Evolutionary conservation across 35 echinoderm and acorn worm genomes (phyloP).

Genomic region (Heliocidaris erythrogramma): DNA sequence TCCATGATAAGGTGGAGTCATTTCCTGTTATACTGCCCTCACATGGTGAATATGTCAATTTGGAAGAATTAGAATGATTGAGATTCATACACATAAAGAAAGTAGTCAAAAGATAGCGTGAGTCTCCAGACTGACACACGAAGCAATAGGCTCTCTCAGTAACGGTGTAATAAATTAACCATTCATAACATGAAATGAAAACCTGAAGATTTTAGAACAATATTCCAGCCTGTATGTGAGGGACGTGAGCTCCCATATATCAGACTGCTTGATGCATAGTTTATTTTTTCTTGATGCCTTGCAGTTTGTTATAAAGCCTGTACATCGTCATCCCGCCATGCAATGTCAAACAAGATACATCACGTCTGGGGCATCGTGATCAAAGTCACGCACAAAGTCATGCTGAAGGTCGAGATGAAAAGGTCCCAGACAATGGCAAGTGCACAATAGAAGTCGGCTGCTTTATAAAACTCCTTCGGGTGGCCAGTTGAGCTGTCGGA

Average conservation of each 20-base stretch:
- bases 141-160: not conserved
- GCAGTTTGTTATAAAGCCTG: not conserved
- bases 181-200: not conserved
- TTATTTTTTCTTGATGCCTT: not conserved
- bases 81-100: not conserved
- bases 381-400: not conserved
- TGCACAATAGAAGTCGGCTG: not conserved
- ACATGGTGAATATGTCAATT: not conserved
- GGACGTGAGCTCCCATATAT: not conserved
- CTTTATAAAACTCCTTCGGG: conserved; percentile 74
- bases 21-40: not conserved
- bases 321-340: not conserved
- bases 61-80: not conserved
- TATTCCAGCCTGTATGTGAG: not conserved
- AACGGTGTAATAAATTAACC: not conserved
- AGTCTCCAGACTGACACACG: not conserved
- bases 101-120: not conserved
- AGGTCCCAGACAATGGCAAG: not conserved
- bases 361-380: not conserved
- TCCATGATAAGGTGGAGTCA: not conserved
- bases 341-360: not conserved
- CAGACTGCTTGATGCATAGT: not conserved
- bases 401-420: not conserved
- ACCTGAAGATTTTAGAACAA: not conserved
- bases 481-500: conserved; percentile 92